A percentile compares a stretch with the other conserved stretches of the same genome.
These are phyloP conservation scores for Pristionchus fissidentatus DNA, from an alignment of 2,888 invertebrate genomes.

Conservation along the genomic window DNA sequence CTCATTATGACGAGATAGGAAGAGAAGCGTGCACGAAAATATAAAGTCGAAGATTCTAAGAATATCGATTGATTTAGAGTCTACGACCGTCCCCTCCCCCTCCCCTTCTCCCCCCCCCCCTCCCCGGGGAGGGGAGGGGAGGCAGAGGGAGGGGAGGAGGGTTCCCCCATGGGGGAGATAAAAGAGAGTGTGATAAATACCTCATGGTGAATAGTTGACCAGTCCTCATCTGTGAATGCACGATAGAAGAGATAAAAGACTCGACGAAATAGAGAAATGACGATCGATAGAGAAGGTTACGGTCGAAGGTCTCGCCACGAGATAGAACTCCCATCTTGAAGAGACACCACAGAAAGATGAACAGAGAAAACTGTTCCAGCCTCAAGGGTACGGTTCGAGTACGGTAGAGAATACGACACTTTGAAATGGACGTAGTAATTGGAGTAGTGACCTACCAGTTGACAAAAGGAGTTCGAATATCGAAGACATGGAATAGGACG, in stretches of 20 bases:
- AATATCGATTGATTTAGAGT: background rate
- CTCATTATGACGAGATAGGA: background rate
- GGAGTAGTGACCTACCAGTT: conserved; percentile 11
- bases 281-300: background rate
- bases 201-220: conserved; percentile 39
- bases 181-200: background rate
- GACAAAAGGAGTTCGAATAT: conserved; percentile 43
- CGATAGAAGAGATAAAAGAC: conserved; percentile 16
- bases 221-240: conserved; percentile 44
- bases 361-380: conserved; percentile 40
- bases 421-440: no score
- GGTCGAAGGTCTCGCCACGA: background rate
- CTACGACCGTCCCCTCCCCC: no score
- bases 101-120: background rate
- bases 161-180: no score
- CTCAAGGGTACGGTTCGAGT: background rate
- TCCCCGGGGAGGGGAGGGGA: no score
- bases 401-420: no score
- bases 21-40: conserved; percentile 17
- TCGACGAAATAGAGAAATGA: conserved; percentile 23
- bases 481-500: conserved; percentile 46
- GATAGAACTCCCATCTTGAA: background rate
- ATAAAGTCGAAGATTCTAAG: conserved; percentile 44
- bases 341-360: conserved; percentile 19
- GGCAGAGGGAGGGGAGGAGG: no score